phyloP scores from a whole-genome alignment of 2,888 invertebrate genomes.

The Tanytarsus gracilentus region DNA sequence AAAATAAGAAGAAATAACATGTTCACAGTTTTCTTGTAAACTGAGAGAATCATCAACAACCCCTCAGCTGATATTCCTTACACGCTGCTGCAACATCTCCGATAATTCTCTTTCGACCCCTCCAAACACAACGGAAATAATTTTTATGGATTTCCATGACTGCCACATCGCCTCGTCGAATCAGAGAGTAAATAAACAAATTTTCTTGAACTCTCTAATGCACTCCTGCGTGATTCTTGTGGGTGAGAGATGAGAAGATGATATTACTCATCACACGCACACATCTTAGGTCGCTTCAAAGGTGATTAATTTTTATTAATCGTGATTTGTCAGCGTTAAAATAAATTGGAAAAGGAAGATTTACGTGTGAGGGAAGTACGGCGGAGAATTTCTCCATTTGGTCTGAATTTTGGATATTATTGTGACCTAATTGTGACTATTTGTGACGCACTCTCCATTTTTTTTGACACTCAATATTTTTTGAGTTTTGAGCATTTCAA shows the following conservation, averaged over 20 bases:
- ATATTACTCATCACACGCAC: not conserved
- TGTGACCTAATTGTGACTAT: too few species aligned
- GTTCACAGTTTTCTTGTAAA: not conserved
- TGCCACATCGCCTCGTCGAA: too few species aligned
- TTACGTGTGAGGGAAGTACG: not conserved
- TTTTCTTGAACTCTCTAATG: not conserved
- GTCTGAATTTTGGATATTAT: too few species aligned
- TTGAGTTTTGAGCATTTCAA: too few species aligned
- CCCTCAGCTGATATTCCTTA: not conserved
- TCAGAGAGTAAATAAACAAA: constrained; percentile 8
- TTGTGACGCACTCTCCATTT: too few species aligned
- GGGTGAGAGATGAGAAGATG: not conserved
- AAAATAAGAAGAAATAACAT: too few species aligned
- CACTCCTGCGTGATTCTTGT: not conserved
- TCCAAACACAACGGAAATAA: constrained; percentile 14
- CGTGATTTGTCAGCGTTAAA: constrained; percentile 3
- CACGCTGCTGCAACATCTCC: too few species aligned
- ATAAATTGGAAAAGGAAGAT: not conserved
- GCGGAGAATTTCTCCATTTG: too few species aligned
- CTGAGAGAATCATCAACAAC: not conserved
- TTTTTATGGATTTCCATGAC: constrained; percentile 8
- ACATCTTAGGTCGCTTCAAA: too few species aligned
- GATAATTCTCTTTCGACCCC: not conserved
- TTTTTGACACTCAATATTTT: too few species aligned
- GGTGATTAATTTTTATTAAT: constrained; percentile 24